Base-by-base conservation (phyloP, 2,888 invertebrate genomes). In the Hydrotaea diabolus region DNA sequence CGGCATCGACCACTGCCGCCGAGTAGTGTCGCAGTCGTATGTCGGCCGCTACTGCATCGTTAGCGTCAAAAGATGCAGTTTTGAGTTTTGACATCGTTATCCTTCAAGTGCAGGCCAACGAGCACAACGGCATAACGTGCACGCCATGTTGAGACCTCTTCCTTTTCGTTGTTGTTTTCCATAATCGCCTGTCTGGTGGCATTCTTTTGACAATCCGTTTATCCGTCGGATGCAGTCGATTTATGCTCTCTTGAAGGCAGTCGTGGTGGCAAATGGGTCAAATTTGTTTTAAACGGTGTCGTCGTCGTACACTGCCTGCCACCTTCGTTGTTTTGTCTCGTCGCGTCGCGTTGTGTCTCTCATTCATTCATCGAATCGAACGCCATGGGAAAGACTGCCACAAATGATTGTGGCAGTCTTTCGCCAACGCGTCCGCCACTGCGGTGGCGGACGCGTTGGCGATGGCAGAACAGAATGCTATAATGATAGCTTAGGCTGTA, bases 61-160 rank as follows among this genome's bases (percentile, higher is more conserved):
- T 31, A 17, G 2, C 53, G 19, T n/a, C 19, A 55, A 53, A 59
- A 31, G 59, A n/a, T 17, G 21, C 55, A 85, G 80, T 81, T 86
- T 80, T 76, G 80, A 85, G 69, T 64, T 80, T 73, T 81, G 26
- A 86, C 74, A 87, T 84, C 83, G 49, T 85, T 84, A 53, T 73
- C 85, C 86, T 87, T 87, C 84, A 80, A 88, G 86, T 79, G 80
- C 76, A 77, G 77, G 85, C 86, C 84, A 86, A 87, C 85, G 81
- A 85, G 86, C 77, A 80, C 83, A 84, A 80, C 77, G 80, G 85
- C 77, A 86, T 87, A 87, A 87, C 86, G 82, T 83, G 85, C 46
- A 66, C 43, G 75, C 75, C 64, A 15, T 17, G 53, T 13, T 77
- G 17, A 53, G 71, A 31, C 31, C 2, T 55, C 26, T 26, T 53